Conservation (phyloP, 1,140 invertebrate species). For the Antheraea pernyi region DNA sequence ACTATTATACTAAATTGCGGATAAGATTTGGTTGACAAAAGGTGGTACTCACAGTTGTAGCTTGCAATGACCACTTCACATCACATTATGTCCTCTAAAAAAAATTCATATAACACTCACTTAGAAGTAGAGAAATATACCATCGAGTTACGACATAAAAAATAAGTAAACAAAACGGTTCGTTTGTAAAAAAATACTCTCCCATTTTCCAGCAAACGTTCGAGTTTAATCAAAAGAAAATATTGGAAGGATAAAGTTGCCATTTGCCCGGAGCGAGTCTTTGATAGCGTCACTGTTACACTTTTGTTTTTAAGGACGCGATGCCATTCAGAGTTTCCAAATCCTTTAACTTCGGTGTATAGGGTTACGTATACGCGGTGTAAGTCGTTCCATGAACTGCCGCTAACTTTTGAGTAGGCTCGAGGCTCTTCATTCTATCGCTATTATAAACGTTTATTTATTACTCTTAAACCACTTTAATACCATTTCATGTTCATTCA, state of each 20-base stretch:
- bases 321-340: slow-evolving; percentile 17
- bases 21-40: no score
- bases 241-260: slow-evolving; percentile 18
- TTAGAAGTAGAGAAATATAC: background rate
- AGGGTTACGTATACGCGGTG: background rate
- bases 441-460: slow-evolving; percentile 24
- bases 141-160: background rate
- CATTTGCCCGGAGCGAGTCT: slow-evolving; percentile 3
- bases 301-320: slow-evolving; percentile 12
- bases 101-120: background rate
- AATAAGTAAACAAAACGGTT: background rate
- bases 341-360: slow-evolving; percentile 5
- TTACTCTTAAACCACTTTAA: slow-evolving; percentile 3
- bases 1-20: no score
- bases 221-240: slow-evolving; percentile 24
- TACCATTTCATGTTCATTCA: background rate
- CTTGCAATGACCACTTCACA: no score
- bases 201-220: background rate
- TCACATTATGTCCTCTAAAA: background rate
- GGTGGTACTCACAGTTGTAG: no score
- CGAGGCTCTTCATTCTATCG: slow-evolving; percentile 19
- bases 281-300: background rate
- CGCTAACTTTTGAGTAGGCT: slow-evolving; percentile 15
- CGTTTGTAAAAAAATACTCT: slow-evolving; percentile 4
- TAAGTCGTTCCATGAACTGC: background rate